These are phyloP conservation scores for Phalacrocorax carbo DNA, from an alignment of 2,113 vertebrate species.

Conservation along the genomic window DNA sequence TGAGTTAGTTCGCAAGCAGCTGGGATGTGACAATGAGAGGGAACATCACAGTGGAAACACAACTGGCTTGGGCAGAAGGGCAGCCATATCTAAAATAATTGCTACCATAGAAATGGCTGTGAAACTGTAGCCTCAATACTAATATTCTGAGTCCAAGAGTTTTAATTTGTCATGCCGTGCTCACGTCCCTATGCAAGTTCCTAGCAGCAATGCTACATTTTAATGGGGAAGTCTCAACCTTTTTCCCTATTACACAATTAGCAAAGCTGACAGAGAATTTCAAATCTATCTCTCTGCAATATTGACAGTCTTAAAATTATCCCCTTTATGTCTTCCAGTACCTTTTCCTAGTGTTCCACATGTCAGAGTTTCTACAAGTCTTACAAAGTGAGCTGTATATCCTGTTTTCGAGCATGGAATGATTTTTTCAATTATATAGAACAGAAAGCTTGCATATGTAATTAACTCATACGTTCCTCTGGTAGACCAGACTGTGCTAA, in stretches of 20 bases:
- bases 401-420: neutral
- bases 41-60: neutral
- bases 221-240: neutral
- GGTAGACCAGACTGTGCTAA: neutral
- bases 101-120: neutral
- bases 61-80: neutral
- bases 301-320: neutral
- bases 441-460: neutral
- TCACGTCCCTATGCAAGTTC: neutral
- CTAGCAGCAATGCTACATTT: neutral
- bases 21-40: neutral
- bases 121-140: neutral
- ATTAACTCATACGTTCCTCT: neutral
- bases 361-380: neutral
- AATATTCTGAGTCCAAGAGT: neutral
- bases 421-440: neutral
- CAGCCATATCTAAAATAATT: neutral
- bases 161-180: neutral
- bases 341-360: neutral
- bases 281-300: neutral
- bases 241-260: neutral
- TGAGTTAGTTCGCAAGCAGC: neutral
- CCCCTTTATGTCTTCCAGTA: neutral
- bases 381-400: neutral
- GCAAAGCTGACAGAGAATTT: neutral